phyloP scores from a whole-genome alignment of 2,888 invertebrate genomes.

The Tethea ocularis region DNA sequence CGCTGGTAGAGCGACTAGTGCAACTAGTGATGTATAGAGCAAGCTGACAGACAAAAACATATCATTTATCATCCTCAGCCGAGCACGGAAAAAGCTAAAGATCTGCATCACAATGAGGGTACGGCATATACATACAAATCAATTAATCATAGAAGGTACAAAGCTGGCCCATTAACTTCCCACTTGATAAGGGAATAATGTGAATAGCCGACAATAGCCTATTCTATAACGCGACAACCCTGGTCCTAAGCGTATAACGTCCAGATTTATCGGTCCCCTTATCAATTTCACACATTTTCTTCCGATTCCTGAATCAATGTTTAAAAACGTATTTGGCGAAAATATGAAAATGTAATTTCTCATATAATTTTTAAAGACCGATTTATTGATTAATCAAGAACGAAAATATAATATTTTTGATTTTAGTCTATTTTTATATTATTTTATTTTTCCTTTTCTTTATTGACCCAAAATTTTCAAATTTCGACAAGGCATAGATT shows the following conservation, averaged over 20 bases:
- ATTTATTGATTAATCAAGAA: no score
- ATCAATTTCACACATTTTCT: constrained; percentile 67
- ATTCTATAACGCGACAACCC: constrained; percentile 70
- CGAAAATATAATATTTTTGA: no score
- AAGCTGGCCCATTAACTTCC: constrained; percentile 81
- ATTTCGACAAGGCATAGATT: no score
- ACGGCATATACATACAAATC: constrained; percentile 68
- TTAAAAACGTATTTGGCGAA: not conserved
- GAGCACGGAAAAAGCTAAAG: constrained; percentile 75
- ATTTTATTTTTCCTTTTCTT: no score
- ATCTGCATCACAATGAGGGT: constrained; percentile 75
- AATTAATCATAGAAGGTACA: constrained; percentile 81
- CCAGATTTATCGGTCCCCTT: constrained; percentile 69
- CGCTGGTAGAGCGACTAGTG: constrained; percentile 32
- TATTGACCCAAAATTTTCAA: no score
- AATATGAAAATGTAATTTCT: no score
- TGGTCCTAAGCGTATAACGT: constrained; percentile 47
- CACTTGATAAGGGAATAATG: constrained; percentile 81
- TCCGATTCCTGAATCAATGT: not conserved
- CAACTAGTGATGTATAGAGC: constrained; percentile 19
- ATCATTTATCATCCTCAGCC: constrained; percentile 59
- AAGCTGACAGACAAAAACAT: constrained; percentile 44
- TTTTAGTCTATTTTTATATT: no score
- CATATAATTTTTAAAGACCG: no score
- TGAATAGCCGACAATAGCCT: constrained; percentile 72